These are phyloP conservation scores for Sialis fuliginosa DNA, from an alignment of 2,888 invertebrate species.

Conservation along the genomic window DNA sequence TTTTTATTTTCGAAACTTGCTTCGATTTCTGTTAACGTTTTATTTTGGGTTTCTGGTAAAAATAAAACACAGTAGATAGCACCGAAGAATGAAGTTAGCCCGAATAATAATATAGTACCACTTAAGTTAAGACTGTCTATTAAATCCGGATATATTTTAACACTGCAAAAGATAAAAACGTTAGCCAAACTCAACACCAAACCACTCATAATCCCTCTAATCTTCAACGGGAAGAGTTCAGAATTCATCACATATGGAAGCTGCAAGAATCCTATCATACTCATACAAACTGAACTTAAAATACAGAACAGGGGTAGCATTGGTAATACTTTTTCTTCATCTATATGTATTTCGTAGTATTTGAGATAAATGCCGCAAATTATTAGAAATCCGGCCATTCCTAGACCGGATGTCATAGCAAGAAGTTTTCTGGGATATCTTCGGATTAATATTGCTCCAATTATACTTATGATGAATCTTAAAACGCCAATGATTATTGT, in stretches of 20 bases:
- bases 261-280: constrained; percentile 57
- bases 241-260: constrained; percentile 61
- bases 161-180: constrained; percentile 46
- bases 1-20: constrained; percentile 32
- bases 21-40: constrained; percentile 49
- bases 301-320: constrained; percentile 39
- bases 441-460: constrained; percentile 46
- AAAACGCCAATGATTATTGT: constrained; percentile 53
- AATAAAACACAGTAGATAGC: constrained; percentile 39
- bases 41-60: constrained; percentile 52
- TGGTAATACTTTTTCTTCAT: constrained; percentile 15
- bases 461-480: constrained; percentile 44
- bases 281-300: constrained; percentile 47
- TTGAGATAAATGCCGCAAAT: constrained; percentile 19
- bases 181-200: constrained; percentile 52
- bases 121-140: constrained; percentile 36
- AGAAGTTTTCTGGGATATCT: constrained; percentile 41
- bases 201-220: constrained; percentile 51
- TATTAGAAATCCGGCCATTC: constrained; percentile 45
- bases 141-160: constrained; percentile 50
- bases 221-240: constrained; percentile 49
- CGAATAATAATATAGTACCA: constrained; percentile 45
- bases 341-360: constrained; percentile 19
- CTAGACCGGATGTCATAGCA: constrained; percentile 42
- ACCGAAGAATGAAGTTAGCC: constrained; percentile 37